A percentile compares a stretch with the other conserved stretches of the same genome.
Evolutionary conservation across 2,888 invertebrate genomes (phyloP).

Genomic region (Coelopa pilipes): DNA sequence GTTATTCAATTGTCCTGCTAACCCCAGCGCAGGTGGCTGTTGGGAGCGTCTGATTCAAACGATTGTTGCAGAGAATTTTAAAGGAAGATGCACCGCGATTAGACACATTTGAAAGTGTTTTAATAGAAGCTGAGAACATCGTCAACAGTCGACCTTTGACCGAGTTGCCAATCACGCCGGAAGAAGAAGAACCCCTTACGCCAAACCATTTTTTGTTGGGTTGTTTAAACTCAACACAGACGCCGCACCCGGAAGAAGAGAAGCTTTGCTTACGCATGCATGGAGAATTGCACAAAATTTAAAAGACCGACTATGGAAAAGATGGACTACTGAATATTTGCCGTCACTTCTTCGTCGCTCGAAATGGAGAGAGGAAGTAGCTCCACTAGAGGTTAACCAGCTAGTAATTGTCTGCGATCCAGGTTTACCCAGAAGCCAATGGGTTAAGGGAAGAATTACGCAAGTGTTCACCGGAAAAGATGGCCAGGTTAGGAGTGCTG

Average conservation of each 20-base stretch:
- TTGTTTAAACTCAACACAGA: slow-evolving; percentile 35
- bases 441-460: slow-evolving; percentile 9
- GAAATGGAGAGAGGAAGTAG: slow-evolving; percentile 25
- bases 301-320: too few relatives aligned
- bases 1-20: slow-evolving; percentile 41
- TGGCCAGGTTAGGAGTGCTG: slow-evolving; percentile 1
- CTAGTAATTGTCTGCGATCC: slow-evolving; percentile 22
- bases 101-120: neutral
- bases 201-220: slow-evolving; percentile 40
- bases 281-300: too few relatives aligned
- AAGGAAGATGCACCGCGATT: slow-evolving; percentile 26
- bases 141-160: slow-evolving; percentile 41
- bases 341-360: slow-evolving; percentile 12
- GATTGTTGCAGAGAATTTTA: slow-evolving; percentile 32
- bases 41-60: slow-evolving; percentile 42
- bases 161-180: slow-evolving; percentile 29
- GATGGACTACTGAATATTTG: slow-evolving; percentile 24
- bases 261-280: too few relatives aligned
- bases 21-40: slow-evolving; percentile 11
- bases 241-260: too few relatives aligned
- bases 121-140: slow-evolving; percentile 33
- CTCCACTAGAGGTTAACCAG: slow-evolving; percentile 3
- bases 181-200: slow-evolving; percentile 39
- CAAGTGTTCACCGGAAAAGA: slow-evolving; percentile 6
- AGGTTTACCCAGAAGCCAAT: slow-evolving; percentile 12